Evolutionary conservation across 2,888 invertebrate species (phyloP).

Genomic region (Holacanthella duospinosa): DNA sequence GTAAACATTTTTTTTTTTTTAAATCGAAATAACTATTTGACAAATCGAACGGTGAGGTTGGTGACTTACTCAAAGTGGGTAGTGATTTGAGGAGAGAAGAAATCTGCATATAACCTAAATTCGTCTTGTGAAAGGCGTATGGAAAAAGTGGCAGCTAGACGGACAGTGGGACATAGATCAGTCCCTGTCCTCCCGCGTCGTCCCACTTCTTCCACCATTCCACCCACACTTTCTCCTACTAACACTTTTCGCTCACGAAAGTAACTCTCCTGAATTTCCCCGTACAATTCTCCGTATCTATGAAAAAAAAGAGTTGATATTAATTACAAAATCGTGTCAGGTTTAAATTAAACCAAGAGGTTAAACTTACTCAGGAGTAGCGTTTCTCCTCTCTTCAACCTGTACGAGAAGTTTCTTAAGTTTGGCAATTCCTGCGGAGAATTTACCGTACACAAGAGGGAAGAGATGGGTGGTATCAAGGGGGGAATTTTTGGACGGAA

Average conservation of each 20-base stretch:
- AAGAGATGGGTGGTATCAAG: slow-evolving; percentile 54
- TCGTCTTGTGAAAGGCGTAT: slow-evolving; percentile 93
- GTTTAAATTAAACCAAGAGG: neutral
- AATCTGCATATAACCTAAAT: slow-evolving; percentile 78
- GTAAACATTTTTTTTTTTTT: neutral
- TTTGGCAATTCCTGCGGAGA: slow-evolving; percentile 81
- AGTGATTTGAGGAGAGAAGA: slow-evolving; percentile 53
- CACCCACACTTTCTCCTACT: slow-evolving; percentile 58
- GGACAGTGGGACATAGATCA: slow-evolving; percentile 71
- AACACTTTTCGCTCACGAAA: slow-evolving; percentile 59
- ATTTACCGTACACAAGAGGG: slow-evolving; percentile 82
- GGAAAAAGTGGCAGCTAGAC: slow-evolving; percentile 79
- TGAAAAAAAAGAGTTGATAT: slow-evolving; percentile 18
- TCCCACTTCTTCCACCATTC: slow-evolving; percentile 57
- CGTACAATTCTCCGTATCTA: slow-evolving; percentile 59
- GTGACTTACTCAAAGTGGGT: slow-evolving; percentile 34
- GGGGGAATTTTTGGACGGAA: slow-evolving; percentile 39
- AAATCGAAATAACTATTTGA: neutral
- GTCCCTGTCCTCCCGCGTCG: slow-evolving; percentile 49
- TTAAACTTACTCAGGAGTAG: slow-evolving; percentile 57
- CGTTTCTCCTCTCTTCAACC: slow-evolving; percentile 64
- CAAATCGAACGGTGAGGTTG: too few relatives aligned
- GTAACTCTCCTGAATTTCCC: slow-evolving; percentile 74
- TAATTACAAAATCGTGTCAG: neutral
- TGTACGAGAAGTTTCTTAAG: slow-evolving; percentile 69